A percentile compares a stretch with the other conserved stretches of the same genome.
These are phyloP conservation scores for Passer domesticus DNA, from an alignment of 2,113 vertebrate genomes.

Conservation along the genomic window DNA sequence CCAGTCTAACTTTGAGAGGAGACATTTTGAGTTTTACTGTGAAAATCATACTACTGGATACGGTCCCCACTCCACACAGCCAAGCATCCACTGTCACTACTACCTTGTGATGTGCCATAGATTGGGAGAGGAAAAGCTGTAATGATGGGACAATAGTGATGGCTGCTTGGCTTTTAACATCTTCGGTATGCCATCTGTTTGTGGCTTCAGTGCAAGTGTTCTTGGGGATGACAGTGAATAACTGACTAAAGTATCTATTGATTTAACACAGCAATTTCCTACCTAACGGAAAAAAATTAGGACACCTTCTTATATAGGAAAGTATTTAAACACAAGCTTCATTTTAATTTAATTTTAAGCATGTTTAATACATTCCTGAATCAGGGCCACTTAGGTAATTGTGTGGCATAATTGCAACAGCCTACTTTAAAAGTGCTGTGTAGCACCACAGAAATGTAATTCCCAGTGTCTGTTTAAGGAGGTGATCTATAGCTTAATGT, in stretches of 20 bases:
- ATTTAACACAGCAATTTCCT: conserved; percentile 2
- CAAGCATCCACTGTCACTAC: neutral
- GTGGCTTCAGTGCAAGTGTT: neutral
- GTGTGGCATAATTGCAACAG: conserved; percentile 33
- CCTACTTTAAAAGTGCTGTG: conserved; percentile 15
- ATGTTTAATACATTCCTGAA: conserved; percentile 32
- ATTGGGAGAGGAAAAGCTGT: neutral
- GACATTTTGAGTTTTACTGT: neutral
- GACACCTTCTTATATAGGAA: neutral
- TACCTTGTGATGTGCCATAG: neutral
- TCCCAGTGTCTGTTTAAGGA: conserved; percentile 49
- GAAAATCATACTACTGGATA: neutral
- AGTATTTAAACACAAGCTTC: conserved; percentile 16
- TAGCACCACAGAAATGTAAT: conserved; percentile 29
- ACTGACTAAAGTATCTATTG: neutral
- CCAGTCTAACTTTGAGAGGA: neutral
- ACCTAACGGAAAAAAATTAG: neutral
- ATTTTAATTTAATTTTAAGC: conserved; percentile 53
- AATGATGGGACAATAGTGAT: neutral
- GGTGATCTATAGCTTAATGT: conserved; percentile 45
- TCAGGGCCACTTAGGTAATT: conserved; percentile 47
- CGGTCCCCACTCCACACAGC: rapidly evolving
- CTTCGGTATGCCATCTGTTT: neutral
- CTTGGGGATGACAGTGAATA: neutral
- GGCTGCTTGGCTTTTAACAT: neutral